These are phyloP conservation scores for Damaliscus lunatus DNA, from an alignment of 2,113 vertebrate species.

Conservation along the genomic window DNA sequence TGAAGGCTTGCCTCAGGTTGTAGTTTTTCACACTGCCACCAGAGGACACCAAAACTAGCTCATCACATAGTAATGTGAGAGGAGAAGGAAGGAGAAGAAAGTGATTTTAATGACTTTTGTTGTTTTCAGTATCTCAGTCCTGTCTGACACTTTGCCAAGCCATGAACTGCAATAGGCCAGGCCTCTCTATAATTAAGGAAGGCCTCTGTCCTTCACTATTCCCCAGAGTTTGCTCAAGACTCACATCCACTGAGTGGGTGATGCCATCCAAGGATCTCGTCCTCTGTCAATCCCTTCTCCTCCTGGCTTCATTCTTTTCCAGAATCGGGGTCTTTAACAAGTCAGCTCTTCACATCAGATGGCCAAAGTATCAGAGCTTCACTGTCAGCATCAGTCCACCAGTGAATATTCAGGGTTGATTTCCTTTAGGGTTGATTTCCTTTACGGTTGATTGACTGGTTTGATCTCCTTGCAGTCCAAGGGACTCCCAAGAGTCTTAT, in stretches of 20 bases:
- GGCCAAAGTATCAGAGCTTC: background rate
- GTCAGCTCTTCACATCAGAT: background rate
- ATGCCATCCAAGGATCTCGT: background rate
- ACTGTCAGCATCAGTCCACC: background rate
- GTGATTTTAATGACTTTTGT: background rate
- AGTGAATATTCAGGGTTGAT: background rate
- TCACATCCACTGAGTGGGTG: background rate
- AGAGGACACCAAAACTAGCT: background rate
- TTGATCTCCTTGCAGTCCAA: background rate
- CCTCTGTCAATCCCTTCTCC: background rate
- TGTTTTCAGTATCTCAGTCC: background rate
- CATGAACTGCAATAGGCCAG: background rate
- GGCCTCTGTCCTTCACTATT: background rate
- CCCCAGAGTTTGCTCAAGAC: background rate
- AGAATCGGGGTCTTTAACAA: background rate
- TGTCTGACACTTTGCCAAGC: background rate
- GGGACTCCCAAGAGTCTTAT: background rate
- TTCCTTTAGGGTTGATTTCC: background rate
- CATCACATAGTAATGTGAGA: background rate
- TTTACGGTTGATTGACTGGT: background rate
- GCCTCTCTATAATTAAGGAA: background rate
- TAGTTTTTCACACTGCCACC: background rate
- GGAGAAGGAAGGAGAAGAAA: background rate
- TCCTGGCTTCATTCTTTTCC: background rate
- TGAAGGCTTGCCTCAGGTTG: background rate